A percentile compares a stretch with the other conserved stretches of the same genome.
These are phyloP conservation scores for Marisa cornuarietis DNA, from an alignment of 1,140 invertebrate genomes.

Conservation along the genomic window DNA sequence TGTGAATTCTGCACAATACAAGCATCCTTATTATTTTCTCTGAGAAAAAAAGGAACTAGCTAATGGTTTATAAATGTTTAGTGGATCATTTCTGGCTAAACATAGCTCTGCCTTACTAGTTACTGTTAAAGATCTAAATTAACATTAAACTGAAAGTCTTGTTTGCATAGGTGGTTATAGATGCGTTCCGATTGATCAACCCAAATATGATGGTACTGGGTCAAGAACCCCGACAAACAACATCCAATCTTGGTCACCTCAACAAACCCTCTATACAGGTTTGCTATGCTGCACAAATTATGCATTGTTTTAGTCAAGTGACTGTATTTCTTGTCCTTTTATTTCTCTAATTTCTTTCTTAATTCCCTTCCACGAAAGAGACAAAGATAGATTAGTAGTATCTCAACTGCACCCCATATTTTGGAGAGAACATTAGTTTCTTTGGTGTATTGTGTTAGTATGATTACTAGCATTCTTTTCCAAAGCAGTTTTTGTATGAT, in stretches of 20 bases:
- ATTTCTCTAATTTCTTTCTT: constrained; percentile 8
- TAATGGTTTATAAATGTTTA: no score
- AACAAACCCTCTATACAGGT: constrained; percentile 98
- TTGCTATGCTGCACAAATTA: constrained; percentile 1
- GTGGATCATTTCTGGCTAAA: no score
- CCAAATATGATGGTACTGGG: constrained; percentile 99
- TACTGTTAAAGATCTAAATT: no score
- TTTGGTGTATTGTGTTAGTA: no score
- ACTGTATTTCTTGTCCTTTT: not conserved
- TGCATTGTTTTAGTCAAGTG: not conserved
- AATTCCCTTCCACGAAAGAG: not conserved
- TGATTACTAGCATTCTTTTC: not conserved
- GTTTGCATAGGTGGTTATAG: constrained; percentile 68
- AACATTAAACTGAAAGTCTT: constrained; percentile 4
- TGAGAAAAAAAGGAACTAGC: no score
- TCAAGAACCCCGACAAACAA: constrained; percentile 98
- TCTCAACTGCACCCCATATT: no score
- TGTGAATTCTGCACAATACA: no score
- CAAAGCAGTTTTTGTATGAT: not conserved
- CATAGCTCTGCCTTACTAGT: no score
- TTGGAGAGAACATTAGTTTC: no score
- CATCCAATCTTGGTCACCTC: constrained; percentile 97
- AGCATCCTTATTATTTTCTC: no score
- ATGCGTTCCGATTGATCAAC: constrained; percentile 85
- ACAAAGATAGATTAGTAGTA: not conserved